Evolutionary conservation across 2,797 vertebrate genomes (phyloP).

Genomic region (Sebastes trivittatus): DNA sequence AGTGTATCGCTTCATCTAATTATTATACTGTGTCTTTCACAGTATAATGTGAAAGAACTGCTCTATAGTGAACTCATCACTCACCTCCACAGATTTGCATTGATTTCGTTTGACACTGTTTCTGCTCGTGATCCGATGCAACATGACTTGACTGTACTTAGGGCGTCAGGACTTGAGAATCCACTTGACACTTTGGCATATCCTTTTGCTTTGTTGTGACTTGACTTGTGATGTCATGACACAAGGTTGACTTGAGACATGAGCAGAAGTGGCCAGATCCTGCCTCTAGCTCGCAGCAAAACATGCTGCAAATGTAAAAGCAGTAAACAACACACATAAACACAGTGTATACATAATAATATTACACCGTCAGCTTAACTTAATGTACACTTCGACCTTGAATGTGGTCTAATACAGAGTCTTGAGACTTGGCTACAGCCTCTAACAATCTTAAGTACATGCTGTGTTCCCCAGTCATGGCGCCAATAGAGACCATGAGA

Average conservation of each 20-base stretch:
- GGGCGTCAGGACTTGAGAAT: neutral
- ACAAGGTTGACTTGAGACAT: neutral
- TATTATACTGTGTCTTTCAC: neutral
- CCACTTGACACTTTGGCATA: neutral
- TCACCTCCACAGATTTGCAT: neutral
- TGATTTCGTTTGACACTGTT: neutral
- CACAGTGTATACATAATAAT: constrained; percentile 22
- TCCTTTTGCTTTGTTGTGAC: constrained; percentile 1
- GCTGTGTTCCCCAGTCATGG: constrained; percentile 52
- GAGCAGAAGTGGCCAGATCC: neutral
- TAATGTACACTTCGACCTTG: constrained; percentile 44
- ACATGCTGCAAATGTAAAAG: neutral
- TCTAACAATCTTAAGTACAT: constrained; percentile 54
- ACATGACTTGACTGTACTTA: neutral
- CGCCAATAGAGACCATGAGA: constrained; percentile 57
- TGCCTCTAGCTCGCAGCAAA: neutral
- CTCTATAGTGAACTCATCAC: neutral
- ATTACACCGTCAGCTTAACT: constrained; percentile 24
- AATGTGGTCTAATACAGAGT: constrained; percentile 35
- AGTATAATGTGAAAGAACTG: neutral
- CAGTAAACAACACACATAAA: constrained; percentile 2
- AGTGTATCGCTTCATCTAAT: rapidly evolving
- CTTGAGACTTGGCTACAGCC: constrained; percentile 34
- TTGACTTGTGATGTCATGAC: constrained; percentile 11
- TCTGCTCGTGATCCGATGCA: constrained; percentile 12